Conservation (phyloP, 2,113 vertebrate genomes). For the Neodon shergylaensis region DNA sequence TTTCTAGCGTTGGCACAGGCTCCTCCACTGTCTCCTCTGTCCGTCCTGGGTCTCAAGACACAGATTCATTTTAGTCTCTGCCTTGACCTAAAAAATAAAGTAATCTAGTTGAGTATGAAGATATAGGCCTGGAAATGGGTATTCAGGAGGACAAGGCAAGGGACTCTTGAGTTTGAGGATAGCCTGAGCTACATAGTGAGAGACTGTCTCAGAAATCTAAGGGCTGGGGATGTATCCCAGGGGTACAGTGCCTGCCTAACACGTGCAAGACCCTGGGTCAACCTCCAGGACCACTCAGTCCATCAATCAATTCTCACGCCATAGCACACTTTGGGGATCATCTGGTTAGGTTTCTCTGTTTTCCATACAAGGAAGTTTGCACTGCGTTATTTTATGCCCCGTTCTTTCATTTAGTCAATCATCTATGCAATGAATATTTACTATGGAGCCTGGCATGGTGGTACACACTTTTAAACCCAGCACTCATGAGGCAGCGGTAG, state of each 20-base stretch:
- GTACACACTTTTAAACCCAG: not conserved
- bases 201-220: not conserved
- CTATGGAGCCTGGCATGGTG: not conserved
- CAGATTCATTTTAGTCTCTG: not conserved
- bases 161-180: not conserved
- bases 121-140: not conserved
- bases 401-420: not conserved
- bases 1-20: not conserved
- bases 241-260: not conserved
- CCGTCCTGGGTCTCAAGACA: not conserved
- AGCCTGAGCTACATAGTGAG: not conserved
- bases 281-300: not conserved
- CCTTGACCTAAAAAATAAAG: not conserved
- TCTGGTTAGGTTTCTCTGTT: not conserved
- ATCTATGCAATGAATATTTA: slow-evolving; percentile 16
- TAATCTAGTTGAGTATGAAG: not conserved
- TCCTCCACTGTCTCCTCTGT: not conserved
- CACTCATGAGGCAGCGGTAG: not conserved
- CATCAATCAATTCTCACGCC: not conserved
- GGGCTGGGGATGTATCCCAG: not conserved
- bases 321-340: not conserved
- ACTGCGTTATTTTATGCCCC: not conserved
- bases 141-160: not conserved
- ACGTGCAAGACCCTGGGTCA: not conserved
- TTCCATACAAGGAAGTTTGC: not conserved